A percentile compares a stretch with the other conserved stretches of the same genome.
These are phyloP conservation scores for Aleiodes leptofemur DNA, from an alignment of 2,888 invertebrate species.

Conservation along the genomic window DNA sequence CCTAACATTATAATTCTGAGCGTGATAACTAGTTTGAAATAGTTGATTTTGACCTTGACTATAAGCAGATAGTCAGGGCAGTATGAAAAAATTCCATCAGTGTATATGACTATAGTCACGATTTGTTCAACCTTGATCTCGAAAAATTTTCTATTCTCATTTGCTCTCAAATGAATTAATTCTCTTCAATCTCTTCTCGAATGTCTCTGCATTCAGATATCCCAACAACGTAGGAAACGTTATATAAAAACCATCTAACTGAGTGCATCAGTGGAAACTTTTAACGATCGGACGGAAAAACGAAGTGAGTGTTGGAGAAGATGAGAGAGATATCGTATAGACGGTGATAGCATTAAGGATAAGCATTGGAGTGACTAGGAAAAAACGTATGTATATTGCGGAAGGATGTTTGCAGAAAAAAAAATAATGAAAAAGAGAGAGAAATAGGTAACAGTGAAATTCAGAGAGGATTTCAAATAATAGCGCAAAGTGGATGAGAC, in stretches of 20 bases:
- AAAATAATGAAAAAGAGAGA: not conserved
- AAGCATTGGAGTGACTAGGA: not conserved
- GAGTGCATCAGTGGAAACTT: conserved; percentile 54
- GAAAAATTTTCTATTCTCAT: too few relatives aligned
- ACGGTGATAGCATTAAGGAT: conserved; percentile 41
- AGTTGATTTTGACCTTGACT: too few relatives aligned
- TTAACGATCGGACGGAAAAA: conserved; percentile 50
- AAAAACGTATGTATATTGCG: not conserved
- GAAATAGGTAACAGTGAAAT: not conserved
- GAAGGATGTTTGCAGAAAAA: conserved; percentile 4
- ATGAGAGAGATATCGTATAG: conserved; percentile 1
- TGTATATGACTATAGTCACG: too few relatives aligned
- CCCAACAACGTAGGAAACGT: not conserved
- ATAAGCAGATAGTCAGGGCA: too few relatives aligned
- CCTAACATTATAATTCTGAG: too few relatives aligned
- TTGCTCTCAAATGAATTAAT: not conserved
- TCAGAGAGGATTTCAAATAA: too few relatives aligned
- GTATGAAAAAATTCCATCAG: too few relatives aligned
- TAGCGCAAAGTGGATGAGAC: conserved; percentile 7
- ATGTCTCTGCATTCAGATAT: not conserved
- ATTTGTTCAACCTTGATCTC: too few relatives aligned
- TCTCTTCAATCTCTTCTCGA: not conserved
- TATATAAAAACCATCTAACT: conserved; percentile 10
- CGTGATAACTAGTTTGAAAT: too few relatives aligned
- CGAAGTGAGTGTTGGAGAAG: conserved; percentile 36